Conservation (phyloP, 2,797 vertebrate species). For the Telmatherina bonti region DNA sequence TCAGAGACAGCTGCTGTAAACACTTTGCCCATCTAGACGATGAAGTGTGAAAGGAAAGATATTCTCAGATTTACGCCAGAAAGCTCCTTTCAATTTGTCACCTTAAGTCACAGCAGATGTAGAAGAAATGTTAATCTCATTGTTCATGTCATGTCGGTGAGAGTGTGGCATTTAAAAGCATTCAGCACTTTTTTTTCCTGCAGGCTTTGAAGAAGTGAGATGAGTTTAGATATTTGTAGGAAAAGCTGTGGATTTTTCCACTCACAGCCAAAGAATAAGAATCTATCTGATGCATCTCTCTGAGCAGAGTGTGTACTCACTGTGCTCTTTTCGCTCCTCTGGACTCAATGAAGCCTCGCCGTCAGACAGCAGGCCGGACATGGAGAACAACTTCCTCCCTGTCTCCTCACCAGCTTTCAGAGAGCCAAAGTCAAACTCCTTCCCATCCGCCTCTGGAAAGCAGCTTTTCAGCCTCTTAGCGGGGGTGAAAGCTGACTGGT, state of each 20-base stretch:
- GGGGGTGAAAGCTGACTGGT: constrained; percentile 97
- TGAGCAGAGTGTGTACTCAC: constrained; percentile 85
- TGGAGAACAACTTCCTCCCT: constrained; percentile 96
- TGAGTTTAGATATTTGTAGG: constrained; percentile 17
- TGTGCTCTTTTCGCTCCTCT: constrained; percentile 94
- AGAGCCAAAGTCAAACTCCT: constrained; percentile 96
- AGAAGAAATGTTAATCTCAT: constrained; percentile 42
- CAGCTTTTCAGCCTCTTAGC: constrained; percentile 97
- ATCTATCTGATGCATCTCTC: constrained; percentile 13
- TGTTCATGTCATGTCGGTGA: constrained; percentile 32
- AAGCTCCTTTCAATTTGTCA: constrained; percentile 64
- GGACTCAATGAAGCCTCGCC: constrained; percentile 93
- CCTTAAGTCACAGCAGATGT: constrained; percentile 35
- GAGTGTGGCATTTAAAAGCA: constrained; percentile 38
- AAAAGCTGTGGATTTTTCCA: background rate
- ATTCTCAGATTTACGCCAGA: constrained; percentile 40
- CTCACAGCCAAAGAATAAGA: background rate
- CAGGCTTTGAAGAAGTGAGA: constrained; percentile 27
- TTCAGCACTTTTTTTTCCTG: constrained; percentile 18
- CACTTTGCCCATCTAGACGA: constrained; percentile 56
- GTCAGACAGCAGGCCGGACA: constrained; percentile 96
- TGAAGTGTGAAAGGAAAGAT: constrained; percentile 41
- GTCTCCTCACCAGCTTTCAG: constrained; percentile 93
- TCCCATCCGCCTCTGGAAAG: constrained; percentile 94
- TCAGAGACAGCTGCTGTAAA: constrained; percentile 53